phyloP scores from a whole-genome alignment of 2,113 vertebrate species.

The Dicrurus megarhynchus region DNA sequence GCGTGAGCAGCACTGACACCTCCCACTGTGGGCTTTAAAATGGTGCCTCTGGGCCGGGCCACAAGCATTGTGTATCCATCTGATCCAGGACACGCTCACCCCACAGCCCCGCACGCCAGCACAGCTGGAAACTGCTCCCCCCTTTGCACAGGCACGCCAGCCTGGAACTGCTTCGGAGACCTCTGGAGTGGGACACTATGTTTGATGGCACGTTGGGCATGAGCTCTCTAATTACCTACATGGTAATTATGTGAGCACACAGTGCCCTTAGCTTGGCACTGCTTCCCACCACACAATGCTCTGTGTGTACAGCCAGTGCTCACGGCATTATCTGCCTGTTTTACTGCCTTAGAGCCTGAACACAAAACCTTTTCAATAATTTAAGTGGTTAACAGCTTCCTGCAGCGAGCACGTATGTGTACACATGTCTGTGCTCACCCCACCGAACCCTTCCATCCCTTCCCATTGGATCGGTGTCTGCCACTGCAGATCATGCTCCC shows the following conservation, averaged over 20 bases:
- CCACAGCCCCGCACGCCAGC: rapidly evolving
- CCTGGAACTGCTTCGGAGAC: not conserved
- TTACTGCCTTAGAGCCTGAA: not conserved
- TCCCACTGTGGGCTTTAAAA: not conserved
- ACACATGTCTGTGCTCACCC: not conserved
- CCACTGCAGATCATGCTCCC: not conserved
- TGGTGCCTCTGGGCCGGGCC: not conserved
- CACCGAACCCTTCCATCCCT: not conserved
- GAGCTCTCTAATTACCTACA: conserved; percentile 20
- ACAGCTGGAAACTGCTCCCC: not conserved
- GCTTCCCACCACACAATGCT: not conserved
- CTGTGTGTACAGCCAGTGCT: not conserved
- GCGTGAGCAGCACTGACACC: not conserved
- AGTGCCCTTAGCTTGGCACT: not conserved
- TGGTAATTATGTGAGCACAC: not conserved
- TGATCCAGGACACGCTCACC: rapidly evolving
- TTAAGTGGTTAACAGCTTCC: not conserved
- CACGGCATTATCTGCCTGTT: not conserved
- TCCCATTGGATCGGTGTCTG: not conserved
- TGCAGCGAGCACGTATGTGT: not conserved
- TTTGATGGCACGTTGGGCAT: not conserved
- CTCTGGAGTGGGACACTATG: not conserved
- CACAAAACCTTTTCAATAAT: not conserved
- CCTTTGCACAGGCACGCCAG: not conserved
- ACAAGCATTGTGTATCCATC: not conserved